A percentile compares a stretch with the other conserved stretches of the same genome.
These are phyloP conservation scores for Xyliphius kryptos DNA, from an alignment of 2,113 vertebrate species.

Conservation along the genomic window DNA sequence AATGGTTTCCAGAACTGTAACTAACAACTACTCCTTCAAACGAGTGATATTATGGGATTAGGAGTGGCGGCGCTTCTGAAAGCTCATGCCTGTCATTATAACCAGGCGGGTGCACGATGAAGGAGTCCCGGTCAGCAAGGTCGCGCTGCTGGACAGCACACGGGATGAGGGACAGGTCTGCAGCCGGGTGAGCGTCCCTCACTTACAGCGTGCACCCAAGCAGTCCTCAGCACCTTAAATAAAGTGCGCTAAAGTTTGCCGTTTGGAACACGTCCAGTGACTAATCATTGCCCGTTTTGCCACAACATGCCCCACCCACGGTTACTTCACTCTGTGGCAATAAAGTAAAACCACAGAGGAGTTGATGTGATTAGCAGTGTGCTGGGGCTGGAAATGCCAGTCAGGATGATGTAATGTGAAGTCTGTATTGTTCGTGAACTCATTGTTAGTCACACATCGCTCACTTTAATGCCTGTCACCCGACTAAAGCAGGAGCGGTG, in stretches of 20 bases:
- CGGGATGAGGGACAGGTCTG: conserved; percentile 15
- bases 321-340: conserved; percentile 12
- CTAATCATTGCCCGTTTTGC: conserved; percentile 18
- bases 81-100: conserved; percentile 7
- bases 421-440: background rate
- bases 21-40: background rate
- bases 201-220: background rate
- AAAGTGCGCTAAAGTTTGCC: background rate
- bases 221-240: background rate
- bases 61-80: background rate
- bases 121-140: background rate
- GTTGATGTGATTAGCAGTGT: background rate
- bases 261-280: background rate
- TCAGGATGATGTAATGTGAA: conserved; percentile 4
- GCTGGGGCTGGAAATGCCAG: background rate
- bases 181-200: conserved; percentile 16
- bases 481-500: too few relatives aligned
- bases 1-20: background rate
- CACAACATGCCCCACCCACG: conserved; percentile 1
- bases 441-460: conserved; percentile 4
- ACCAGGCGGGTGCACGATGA: background rate
- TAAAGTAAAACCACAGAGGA: background rate
- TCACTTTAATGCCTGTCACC: too few relatives aligned
- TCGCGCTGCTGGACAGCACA: conserved; percentile 14
- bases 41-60: conserved; percentile 3